Base-by-base conservation (phyloP, 2,113 vertebrate species). In the Alethe diademata region DNA sequence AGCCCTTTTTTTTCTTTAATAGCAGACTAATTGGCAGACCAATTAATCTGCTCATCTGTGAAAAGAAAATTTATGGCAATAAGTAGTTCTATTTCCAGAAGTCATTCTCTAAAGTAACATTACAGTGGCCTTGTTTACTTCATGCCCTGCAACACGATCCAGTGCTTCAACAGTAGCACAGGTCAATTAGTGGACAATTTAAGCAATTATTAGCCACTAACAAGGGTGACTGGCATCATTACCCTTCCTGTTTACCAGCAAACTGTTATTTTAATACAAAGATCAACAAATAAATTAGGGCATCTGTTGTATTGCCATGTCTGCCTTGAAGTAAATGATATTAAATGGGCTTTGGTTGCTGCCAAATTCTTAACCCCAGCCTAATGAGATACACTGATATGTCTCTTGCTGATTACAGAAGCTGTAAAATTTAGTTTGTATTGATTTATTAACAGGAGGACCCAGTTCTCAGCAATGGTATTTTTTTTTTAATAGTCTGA, bases 101-200 rank as follows among this genome's bases (percentile, higher is more conserved):
- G 96, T 96, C 96, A 95, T 97, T 98, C 98, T 98, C 97, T 83
- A 58, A 98, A 97, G 98, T 96, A 97, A 96, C 88, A 71, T 97
- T 96, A 96, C 81, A 96, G 96, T 97, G 97, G 96, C 95, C 97
- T 95, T 98, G 95, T 98, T 98, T 98, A 97, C 96, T 95, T 96
- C 54, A 45, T 97, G 93, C 96, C 89, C 97, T 96, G 95, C 95
- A 98, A 96, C 96, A 97, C 54, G 97, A 98, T 98, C 95, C 96
- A 98, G 94, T 90, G 96, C 96, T 87, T 94, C 97, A 92, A 92
- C 8, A 83, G 97, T 98, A 98, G 97, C 98, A 93, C 95, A 97
- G 98, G 98, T 99, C 98, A 98, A 98, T 98, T 98, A 98, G 97
- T 98, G 98, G 98, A 98, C 98, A 98, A 98, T 98, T 98, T 98